phyloP scores from a whole-genome alignment of 2,797 vertebrate species.

The Tragopan temminckii region DNA sequence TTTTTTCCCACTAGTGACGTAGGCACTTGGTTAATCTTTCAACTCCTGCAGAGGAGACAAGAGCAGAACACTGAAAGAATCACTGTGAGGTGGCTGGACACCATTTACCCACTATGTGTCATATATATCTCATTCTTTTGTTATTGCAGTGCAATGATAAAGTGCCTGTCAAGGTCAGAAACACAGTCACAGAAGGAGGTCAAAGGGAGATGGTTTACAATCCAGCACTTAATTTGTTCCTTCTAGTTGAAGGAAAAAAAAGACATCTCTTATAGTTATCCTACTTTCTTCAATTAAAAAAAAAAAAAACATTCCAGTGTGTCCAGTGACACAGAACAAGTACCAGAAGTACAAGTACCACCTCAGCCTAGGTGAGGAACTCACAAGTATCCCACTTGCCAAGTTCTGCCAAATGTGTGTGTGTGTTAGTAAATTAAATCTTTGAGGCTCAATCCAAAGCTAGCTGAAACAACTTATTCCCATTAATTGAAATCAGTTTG shows the following conservation, averaged over 20 bases:
- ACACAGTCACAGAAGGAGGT: conserved; percentile 10
- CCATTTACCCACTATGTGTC: background rate
- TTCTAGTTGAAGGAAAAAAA: background rate
- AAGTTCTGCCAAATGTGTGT: background rate
- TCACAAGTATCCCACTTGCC: background rate
- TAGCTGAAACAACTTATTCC: background rate
- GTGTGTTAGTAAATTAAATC: background rate
- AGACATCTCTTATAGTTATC: background rate
- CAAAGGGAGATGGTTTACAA: background rate
- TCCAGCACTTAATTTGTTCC: background rate
- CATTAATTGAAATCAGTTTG: background rate
- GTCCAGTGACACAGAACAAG: background rate
- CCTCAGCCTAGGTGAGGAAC: background rate
- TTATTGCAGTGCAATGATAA: background rate
- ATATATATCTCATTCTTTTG: background rate
- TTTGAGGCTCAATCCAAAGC: background rate
- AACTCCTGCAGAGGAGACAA: background rate
- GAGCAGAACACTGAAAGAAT: background rate
- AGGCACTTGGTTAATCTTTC: conserved; percentile 26
- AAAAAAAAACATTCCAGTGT: background rate
- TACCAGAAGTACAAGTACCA: background rate
- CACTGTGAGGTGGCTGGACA: background rate
- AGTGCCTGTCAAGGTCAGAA: background rate
- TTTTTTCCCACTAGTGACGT: background rate
- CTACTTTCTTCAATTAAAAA: background rate